Evolutionary conservation across 2,113 vertebrate genomes (phyloP).

Genomic region (Nanorana parkeri): DNA sequence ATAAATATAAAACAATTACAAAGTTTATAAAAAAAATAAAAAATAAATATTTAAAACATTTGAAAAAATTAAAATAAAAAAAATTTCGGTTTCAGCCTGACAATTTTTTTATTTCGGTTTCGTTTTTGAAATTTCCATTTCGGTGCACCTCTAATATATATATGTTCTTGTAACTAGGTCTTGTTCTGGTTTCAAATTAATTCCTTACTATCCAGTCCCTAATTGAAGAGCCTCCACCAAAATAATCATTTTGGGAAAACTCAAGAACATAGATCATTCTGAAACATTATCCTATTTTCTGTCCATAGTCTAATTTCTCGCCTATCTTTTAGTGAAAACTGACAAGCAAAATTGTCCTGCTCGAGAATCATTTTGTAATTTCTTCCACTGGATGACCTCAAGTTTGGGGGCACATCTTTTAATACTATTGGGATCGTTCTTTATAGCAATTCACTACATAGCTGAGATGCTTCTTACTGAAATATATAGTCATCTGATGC

Average conservation of each 20-base stretch:
- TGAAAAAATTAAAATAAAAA: too few relatives aligned
- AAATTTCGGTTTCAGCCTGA: too few relatives aligned
- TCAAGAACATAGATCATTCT: neutral
- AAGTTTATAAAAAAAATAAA: too few relatives aligned
- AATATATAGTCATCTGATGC: slow-evolving; percentile 9
- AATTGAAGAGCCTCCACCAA: neutral
- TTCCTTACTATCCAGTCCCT: neutral
- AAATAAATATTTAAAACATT: too few relatives aligned
- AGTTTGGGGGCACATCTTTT: neutral
- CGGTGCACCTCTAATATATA: too few relatives aligned
- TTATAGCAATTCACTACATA: slow-evolving; percentile 12
- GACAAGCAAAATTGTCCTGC: neutral
- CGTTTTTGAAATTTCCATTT: too few relatives aligned
- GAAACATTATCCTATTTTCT: neutral
- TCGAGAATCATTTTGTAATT: neutral
- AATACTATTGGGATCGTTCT: slow-evolving; percentile 11
- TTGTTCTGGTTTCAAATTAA: neutral
- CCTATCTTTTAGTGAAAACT: neutral
- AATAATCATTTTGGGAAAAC: neutral
- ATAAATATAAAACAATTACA: too few relatives aligned
- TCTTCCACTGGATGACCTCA: slow-evolving; percentile 33
- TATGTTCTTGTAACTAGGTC: neutral
- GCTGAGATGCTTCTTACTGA: neutral
- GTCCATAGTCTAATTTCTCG: neutral
- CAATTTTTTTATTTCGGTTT: too few relatives aligned